Conservation (phyloP, 1,140 invertebrate genomes). For the Ganaspis sp. region DNA sequence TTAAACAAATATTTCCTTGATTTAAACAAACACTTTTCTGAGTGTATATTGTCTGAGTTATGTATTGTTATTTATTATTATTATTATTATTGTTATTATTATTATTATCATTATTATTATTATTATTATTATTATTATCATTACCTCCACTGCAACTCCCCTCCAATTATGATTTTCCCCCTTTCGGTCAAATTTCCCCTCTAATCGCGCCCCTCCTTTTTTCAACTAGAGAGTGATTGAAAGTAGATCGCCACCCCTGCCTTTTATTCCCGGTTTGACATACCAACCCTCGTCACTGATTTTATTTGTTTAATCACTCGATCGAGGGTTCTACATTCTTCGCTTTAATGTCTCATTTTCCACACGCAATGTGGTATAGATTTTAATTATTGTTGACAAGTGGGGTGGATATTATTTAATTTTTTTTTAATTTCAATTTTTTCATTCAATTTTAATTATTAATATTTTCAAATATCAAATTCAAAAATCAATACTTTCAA, state of each 20-base stretch:
- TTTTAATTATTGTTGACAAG: neutral
- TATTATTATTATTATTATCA: no score
- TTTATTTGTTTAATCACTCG: slow-evolving; percentile 6
- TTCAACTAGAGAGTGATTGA: neutral
- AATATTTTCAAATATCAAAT: no score
- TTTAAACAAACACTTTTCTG: no score
- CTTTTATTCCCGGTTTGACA: neutral
- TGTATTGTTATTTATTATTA: no score
- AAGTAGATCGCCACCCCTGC: slow-evolving; percentile 8
- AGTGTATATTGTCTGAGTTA: no score
- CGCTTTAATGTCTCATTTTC: neutral
- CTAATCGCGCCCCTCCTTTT: neutral
- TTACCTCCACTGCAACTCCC: no score
- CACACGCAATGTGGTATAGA: neutral
- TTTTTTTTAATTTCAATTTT: no score
- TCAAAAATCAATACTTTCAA: no score
- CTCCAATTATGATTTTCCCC: neutral
- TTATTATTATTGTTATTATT: no score
- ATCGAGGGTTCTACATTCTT: neutral
- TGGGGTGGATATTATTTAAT: neutral
- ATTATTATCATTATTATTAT: no score
- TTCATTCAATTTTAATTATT: no score
- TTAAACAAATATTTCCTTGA: no score
- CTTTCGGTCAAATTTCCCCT: neutral
- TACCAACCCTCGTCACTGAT: slow-evolving; percentile 14